Evolutionary conservation across 2,888 invertebrate species (phyloP).

Genomic region (Ernsta delagoae): DNA sequence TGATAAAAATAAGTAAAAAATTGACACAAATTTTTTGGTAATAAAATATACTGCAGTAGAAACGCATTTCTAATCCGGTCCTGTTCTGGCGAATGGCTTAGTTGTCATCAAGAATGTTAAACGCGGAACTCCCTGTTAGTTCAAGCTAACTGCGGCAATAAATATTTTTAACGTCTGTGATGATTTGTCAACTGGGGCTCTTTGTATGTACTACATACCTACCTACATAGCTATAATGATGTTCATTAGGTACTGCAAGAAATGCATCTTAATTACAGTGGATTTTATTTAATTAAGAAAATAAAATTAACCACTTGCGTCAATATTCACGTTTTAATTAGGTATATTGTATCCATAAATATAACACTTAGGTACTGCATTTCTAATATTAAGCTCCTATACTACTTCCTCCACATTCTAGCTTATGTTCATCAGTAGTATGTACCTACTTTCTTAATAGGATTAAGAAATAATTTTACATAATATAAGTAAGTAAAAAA

Average conservation of each 20-base stretch:
- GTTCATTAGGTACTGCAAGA: no score
- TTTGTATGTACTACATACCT: no score
- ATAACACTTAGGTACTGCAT: no score
- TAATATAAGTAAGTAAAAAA: background rate
- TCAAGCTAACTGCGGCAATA: constrained; percentile 77
- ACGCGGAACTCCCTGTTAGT: constrained; percentile 72
- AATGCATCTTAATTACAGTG: no score
- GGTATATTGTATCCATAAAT: no score
- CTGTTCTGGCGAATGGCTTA: constrained; percentile 71
- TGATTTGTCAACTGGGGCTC: constrained; percentile 56
- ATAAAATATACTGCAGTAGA: background rate
- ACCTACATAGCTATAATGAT: no score
- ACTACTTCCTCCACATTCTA: background rate
- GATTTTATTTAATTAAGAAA: no score
- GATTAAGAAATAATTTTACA: no score
- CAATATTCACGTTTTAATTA: no score
- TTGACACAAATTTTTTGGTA: background rate
- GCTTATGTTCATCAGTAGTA: background rate
- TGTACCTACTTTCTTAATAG: background rate
- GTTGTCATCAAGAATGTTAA: constrained; percentile 83
- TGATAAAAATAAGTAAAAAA: no score
- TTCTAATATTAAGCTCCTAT: background rate
- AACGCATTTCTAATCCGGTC: constrained; percentile 42
- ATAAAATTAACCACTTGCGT: background rate
- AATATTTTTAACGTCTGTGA: constrained; percentile 74